Evolutionary conservation across 2,113 vertebrate species (phyloP).

Genomic region (Procapra przewalskii): DNA sequence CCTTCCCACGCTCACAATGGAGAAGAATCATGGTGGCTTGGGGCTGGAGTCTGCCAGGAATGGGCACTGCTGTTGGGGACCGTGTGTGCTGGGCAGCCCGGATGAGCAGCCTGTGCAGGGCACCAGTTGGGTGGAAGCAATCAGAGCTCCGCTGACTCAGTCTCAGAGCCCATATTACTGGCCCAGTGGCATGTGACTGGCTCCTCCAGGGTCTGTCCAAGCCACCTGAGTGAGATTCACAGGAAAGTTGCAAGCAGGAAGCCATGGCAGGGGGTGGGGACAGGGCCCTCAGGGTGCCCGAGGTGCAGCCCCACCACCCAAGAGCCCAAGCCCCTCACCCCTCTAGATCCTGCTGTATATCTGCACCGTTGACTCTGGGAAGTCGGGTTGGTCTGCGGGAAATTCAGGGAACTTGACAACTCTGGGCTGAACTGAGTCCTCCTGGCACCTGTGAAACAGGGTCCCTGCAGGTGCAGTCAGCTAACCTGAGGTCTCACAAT

Average conservation of each 20-base stretch:
- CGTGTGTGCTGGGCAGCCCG: accelerated
- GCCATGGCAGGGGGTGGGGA: accelerated
- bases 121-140: background rate
- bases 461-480: background rate
- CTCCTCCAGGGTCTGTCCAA: background rate
- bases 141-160: background rate
- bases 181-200: background rate
- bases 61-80: accelerated
- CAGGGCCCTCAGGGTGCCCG: accelerated
- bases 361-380: accelerated
- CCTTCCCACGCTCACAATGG: background rate
- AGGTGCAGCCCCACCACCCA: background rate
- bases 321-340: background rate
- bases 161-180: background rate
- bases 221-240: background rate
- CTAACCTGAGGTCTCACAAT: background rate
- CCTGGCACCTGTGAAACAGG: background rate
- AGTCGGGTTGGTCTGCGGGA: background rate
- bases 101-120: background rate
- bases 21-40: background rate
- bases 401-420: background rate
- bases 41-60: background rate
- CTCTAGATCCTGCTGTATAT: background rate
- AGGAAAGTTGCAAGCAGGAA: background rate
- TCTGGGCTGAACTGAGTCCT: background rate